Evolutionary conservation across 2,113 vertebrate genomes (phyloP).

Genomic region (Psilopsiagon aurifrons): DNA sequence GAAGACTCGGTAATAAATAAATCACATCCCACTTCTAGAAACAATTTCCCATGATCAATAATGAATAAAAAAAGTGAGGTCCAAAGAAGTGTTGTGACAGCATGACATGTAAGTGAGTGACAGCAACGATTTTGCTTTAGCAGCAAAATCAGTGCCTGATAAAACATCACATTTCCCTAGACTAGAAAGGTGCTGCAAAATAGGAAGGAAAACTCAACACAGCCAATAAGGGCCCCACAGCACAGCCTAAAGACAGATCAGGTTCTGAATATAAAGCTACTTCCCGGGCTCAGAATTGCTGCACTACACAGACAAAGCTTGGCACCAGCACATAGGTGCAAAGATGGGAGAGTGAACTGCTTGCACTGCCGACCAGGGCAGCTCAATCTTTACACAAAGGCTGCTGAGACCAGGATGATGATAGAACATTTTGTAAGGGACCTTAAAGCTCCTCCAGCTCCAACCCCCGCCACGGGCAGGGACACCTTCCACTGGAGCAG

Average conservation of each 20-base stretch:
- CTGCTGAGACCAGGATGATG: background rate
- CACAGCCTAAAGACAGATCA: background rate
- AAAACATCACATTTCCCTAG: background rate
- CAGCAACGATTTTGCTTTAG: constrained; percentile 13
- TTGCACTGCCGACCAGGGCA: background rate
- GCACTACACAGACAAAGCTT: background rate
- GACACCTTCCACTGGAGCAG: background rate
- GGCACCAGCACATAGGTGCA: background rate
- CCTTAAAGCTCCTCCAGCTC: background rate
- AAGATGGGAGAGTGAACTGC: background rate
- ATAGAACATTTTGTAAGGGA: background rate
- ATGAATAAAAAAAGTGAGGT: constrained; percentile 51
- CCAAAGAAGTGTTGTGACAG: constrained; percentile 39
- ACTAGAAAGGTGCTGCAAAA: background rate
- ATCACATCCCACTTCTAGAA: constrained; percentile 43
- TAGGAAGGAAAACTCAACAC: background rate
- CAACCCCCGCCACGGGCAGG: background rate
- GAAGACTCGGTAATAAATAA: constrained; percentile 49
- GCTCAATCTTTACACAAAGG: background rate
- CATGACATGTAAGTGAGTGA: background rate
- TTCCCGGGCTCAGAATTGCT: background rate
- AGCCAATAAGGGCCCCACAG: background rate
- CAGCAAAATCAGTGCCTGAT: constrained; percentile 4
- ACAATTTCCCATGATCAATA: constrained; percentile 66
- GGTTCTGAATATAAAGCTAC: background rate